Evolutionary conservation across 2,888 invertebrate genomes (phyloP).

Genomic region (Melinaea menophilus): DNA sequence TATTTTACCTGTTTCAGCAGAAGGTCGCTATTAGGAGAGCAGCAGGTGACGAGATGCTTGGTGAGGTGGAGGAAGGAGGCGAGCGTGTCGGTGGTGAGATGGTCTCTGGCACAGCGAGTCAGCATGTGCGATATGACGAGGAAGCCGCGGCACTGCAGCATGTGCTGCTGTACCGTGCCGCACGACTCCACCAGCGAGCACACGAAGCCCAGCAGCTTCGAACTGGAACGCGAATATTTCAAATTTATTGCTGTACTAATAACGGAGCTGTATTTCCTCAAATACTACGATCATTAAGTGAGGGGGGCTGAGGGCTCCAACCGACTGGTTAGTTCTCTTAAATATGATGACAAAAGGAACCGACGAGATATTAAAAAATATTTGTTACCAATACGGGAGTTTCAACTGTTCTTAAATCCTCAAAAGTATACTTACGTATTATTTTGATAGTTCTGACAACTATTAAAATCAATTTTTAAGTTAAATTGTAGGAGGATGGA

Average conservation of each 20-base stretch:
- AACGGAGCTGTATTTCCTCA: background rate
- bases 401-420: too few species aligned
- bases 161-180: slow-evolving; percentile 98
- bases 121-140: slow-evolving; percentile 98
- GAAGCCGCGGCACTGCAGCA: slow-evolving; percentile 99
- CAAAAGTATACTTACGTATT: too few species aligned
- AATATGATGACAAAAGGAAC: too few species aligned
- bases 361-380: too few species aligned
- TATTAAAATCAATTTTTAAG: too few species aligned
- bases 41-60: slow-evolving; percentile 94
- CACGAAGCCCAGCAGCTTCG: slow-evolving; percentile 96
- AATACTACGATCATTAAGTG: too few species aligned
- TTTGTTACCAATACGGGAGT: too few species aligned
- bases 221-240: slow-evolving; percentile 74
- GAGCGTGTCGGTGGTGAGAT: slow-evolving; percentile 95
- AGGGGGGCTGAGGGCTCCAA: too few species aligned
- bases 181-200: slow-evolving; percentile 98
- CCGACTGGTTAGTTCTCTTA: too few species aligned
- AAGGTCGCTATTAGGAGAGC: slow-evolving; percentile 94
- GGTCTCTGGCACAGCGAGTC: slow-evolving; percentile 94
- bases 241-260: slow-evolving; percentile 3
- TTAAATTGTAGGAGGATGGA: too few species aligned
- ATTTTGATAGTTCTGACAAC: too few species aligned
- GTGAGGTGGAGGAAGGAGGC: slow-evolving; percentile 94
- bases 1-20: slow-evolving; percentile 90